Conservation (phyloP, 2,113 vertebrate genomes). For the Gorilla gorilla region DNA sequence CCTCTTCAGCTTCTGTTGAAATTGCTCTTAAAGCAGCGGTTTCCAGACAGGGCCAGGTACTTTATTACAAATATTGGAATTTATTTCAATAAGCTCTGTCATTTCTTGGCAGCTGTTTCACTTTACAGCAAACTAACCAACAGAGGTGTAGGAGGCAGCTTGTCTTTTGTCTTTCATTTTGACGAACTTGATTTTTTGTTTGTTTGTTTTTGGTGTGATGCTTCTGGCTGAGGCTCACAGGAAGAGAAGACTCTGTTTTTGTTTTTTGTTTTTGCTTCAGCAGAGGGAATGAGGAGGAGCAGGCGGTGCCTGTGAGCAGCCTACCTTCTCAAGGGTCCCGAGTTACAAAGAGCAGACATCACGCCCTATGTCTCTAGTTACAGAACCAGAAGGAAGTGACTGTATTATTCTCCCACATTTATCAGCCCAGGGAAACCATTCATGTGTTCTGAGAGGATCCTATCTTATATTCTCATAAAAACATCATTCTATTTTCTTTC, state of each 20-base stretch:
- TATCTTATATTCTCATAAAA: background rate
- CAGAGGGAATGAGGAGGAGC: background rate
- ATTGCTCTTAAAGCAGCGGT: background rate
- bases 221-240: background rate
- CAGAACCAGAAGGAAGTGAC: background rate
- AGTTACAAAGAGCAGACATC: background rate
- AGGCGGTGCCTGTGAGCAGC: background rate
- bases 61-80: slow-evolving; percentile 45
- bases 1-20: background rate
- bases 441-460: background rate
- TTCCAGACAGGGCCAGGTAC: slow-evolving; percentile 38
- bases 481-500: background rate
- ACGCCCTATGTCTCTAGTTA: background rate
- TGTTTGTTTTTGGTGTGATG: background rate
- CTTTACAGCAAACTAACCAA: slow-evolving; percentile 2
- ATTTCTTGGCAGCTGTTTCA: slow-evolving; percentile 57
- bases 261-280: too few species aligned
- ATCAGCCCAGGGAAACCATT: background rate
- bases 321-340: background rate
- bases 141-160: background rate
- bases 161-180: slow-evolving; percentile 31
- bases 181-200: background rate
- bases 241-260: too few species aligned
- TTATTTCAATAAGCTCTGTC: slow-evolving; percentile 61
- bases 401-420: fast-evolving